Percentiles rank a stretch among this genome's conserved stretches.
These are phyloP conservation scores for Martes martes DNA, from an alignment of 2,113 vertebrate species.

Conservation along the genomic window DNA sequence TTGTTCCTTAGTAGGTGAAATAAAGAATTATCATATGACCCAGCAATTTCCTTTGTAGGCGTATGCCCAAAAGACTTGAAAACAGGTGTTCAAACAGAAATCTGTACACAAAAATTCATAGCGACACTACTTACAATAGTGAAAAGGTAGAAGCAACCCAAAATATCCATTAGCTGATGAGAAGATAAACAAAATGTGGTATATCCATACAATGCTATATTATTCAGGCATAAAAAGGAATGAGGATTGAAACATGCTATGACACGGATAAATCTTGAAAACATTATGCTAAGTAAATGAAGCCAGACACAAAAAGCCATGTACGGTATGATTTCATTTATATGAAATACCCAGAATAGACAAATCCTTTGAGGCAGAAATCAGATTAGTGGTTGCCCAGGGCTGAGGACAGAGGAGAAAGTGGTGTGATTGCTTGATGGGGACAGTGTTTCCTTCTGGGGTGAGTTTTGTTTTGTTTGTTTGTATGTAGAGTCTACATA, in stretches of 20 bases:
- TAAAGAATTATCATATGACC: not conserved
- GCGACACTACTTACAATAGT: not conserved
- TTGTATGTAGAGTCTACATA: not conserved
- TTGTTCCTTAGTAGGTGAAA: not conserved
- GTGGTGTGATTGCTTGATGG: not conserved
- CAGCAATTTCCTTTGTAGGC: not conserved
- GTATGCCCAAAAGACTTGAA: not conserved
- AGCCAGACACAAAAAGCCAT: not conserved
- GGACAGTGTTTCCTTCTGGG: not conserved
- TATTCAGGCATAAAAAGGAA: not conserved
- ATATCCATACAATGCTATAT: not conserved
- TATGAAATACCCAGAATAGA: not conserved
- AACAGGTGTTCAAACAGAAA: not conserved
- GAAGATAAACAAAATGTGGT: not conserved
- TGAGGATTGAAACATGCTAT: not conserved
- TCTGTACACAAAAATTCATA: not conserved
- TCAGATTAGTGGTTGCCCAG: not conserved
- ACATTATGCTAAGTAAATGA: not conserved
- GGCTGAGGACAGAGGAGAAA: not conserved
- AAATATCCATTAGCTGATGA: not conserved
- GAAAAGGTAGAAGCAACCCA: not conserved
- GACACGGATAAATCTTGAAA: not conserved
- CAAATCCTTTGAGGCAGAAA: not conserved
- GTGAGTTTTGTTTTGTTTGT: not conserved
- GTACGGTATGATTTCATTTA: not conserved